Evolutionary conservation across 2,888 invertebrate genomes (phyloP), one percentile per base, ranked within the genome.

Genomic region (Oscheius sp.): DNA sequence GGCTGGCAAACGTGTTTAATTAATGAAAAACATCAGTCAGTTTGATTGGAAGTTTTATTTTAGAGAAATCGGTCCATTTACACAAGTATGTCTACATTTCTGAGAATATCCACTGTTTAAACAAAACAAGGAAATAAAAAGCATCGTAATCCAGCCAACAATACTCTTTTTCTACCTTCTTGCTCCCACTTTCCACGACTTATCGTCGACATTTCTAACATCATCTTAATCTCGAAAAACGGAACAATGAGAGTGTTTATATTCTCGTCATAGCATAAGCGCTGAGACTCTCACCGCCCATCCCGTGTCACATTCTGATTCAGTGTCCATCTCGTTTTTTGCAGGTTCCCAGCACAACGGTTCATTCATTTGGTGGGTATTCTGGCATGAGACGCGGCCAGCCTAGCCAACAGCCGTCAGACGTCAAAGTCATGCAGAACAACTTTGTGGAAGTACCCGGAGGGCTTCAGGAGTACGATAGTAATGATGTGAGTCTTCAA

Each of bases 341-440:
- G 10, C 63, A 63, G 63, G 63, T 63, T 63, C 48, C 63, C n/a
- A 47, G 50, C 11, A 47, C 47, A n/a, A 63, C 47, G 47, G 13
- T 47, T 21, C 63, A 63, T 32, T 21, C 42, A n/a, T 63, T 63
- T 21, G 63, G 63, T 63, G 32, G 32, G n/a, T 58, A 58, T 58
- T 32, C 21, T 63, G 68, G 68, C 53, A 68, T 68, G 68, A 51
- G 68, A 53, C 68, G 68, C 55, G 63, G 63, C 13, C 63, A 63
- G 29, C 13, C 48, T 7, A 47, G 47, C 29, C 63, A 63, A 48
- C 42, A 47, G 5, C 63, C n/a, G 29, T 51, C 68, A 10, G 68
- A 68, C 37, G 35, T 68, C 55, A 68, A 68, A 42, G 35, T 68
- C n/a, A 68, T 68, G 68, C 68, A 68, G 35, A 68, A 68, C 42